phyloP scores from a whole-genome alignment of 2,113 vertebrate species.

The Antechinus stuartii region DNA sequence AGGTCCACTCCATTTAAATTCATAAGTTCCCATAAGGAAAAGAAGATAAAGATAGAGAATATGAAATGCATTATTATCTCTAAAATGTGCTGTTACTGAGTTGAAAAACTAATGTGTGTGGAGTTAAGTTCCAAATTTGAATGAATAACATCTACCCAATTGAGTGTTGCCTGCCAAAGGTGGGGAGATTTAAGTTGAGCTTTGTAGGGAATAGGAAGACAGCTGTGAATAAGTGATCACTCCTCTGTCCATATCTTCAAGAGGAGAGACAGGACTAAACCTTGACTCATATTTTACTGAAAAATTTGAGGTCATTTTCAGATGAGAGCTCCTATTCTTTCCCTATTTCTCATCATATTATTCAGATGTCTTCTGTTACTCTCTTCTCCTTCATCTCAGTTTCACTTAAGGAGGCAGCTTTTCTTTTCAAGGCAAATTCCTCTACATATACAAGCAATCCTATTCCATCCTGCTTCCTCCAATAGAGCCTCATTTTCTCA shows the following conservation, averaged over 20 bases:
- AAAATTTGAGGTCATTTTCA: not conserved
- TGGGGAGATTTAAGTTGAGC: not conserved
- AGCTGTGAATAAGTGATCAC: not conserved
- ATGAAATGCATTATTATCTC: not conserved
- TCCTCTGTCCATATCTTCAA: not conserved
- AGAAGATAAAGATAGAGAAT: too few relatives aligned
- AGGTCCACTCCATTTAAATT: too few relatives aligned
- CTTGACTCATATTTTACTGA: not conserved
- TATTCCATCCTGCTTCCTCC: not conserved
- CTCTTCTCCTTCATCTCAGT: not conserved
- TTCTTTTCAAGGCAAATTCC: not conserved
- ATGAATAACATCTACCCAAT: not conserved
- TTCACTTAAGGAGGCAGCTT: not conserved
- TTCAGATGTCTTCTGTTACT: not conserved
- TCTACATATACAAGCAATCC: not conserved
- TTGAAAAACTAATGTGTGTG: not conserved
- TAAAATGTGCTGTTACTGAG: not conserved
- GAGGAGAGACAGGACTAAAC: not conserved
- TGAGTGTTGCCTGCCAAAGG: not conserved
- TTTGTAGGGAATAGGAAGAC: not conserved
- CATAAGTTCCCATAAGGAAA: too few relatives aligned
- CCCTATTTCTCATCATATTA: not conserved
- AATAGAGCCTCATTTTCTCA: not conserved
- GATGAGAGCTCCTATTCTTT: not conserved
- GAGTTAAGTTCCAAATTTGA: not conserved